Evolutionary conservation across 2,113 vertebrate genomes (phyloP).

Genomic region (Sorex fumeus): DNA sequence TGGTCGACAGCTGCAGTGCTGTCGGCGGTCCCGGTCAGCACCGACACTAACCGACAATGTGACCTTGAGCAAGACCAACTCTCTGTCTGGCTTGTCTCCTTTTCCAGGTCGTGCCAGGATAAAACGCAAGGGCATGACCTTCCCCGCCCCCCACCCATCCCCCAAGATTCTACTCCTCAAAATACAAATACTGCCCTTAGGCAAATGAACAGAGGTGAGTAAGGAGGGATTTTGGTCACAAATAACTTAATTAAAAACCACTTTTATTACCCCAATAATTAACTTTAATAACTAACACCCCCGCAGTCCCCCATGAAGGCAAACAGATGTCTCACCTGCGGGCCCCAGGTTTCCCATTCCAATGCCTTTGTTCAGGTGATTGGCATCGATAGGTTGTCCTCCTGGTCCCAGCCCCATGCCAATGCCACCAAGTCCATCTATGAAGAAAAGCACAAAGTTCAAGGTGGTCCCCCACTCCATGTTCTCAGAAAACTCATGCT

Average conservation of each 20-base stretch:
- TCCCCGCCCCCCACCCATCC: too few species aligned
- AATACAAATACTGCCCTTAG: slow-evolving; percentile 28
- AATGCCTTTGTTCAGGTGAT: slow-evolving; percentile 95
- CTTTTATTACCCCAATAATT: background rate
- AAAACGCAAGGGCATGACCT: slow-evolving; percentile 11
- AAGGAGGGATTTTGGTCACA: slow-evolving; percentile 12
- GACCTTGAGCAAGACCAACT: slow-evolving; percentile 72
- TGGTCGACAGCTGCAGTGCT: background rate
- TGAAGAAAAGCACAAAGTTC: slow-evolving; percentile 64
- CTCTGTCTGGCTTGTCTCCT: slow-evolving; percentile 67
- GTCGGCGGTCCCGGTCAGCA: background rate
- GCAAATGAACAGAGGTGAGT: slow-evolving; percentile 43
- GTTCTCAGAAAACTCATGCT: background rate
- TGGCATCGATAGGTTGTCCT: slow-evolving; percentile 97
- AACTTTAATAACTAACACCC: background rate
- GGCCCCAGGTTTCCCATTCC: slow-evolving; percentile 96
- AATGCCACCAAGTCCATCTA: slow-evolving; percentile 97
- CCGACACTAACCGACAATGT: slow-evolving; percentile 59
- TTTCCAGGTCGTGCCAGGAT: background rate
- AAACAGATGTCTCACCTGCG: slow-evolving; percentile 90
- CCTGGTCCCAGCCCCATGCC: slow-evolving; percentile 98
- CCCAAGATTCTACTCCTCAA: background rate
- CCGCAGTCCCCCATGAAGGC: background rate
- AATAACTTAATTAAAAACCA: background rate
- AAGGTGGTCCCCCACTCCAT: background rate